A percentile compares a stretch with the other conserved stretches of the same genome.
phyloP scores from a whole-genome alignment of 2,797 vertebrate species.

The Botia almorhae region DNA sequence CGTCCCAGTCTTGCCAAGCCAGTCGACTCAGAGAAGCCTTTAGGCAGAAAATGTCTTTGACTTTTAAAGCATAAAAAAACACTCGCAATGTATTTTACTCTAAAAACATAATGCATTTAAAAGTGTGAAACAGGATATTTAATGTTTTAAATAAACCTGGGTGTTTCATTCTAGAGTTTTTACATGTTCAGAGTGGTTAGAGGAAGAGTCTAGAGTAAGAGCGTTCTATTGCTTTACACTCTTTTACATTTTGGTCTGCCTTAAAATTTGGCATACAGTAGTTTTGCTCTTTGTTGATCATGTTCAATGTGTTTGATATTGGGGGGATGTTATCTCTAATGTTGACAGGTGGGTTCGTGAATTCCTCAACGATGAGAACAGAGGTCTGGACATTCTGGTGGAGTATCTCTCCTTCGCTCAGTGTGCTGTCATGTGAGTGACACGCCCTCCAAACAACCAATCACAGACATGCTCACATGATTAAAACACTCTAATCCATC shows the following conservation, averaged over 20 bases:
- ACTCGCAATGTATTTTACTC: background rate
- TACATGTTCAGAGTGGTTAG: too few species aligned
- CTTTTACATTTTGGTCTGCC: background rate
- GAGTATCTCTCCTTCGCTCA: constrained; percentile 97
- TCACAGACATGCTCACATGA: constrained; percentile 11
- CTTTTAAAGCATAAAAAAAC: constrained; percentile 31
- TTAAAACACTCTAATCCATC: constrained; percentile 17
- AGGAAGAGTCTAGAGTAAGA: background rate
- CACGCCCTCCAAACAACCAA: constrained; percentile 20
- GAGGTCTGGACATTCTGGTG: constrained; percentile 93
- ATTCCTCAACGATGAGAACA: constrained; percentile 96
- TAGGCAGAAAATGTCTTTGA: constrained; percentile 33
- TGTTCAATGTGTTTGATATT: constrained; percentile 49
- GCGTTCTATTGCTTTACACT: background rate
- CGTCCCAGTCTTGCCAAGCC: constrained; percentile 61
- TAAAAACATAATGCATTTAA: constrained; percentile 3
- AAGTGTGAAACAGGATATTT: constrained; percentile 3
- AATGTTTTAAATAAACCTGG: too few species aligned
- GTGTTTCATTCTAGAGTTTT: too few species aligned
- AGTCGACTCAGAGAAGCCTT: constrained; percentile 47
- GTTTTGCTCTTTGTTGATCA: too few species aligned
- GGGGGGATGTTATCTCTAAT: constrained; percentile 47
- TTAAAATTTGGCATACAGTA: background rate
- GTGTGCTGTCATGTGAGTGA: constrained; percentile 94
- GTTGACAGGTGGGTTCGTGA: constrained; percentile 93